Evolutionary conservation across 2,888 invertebrate species (phyloP).

Genomic region (Oligia strigilis): DNA sequence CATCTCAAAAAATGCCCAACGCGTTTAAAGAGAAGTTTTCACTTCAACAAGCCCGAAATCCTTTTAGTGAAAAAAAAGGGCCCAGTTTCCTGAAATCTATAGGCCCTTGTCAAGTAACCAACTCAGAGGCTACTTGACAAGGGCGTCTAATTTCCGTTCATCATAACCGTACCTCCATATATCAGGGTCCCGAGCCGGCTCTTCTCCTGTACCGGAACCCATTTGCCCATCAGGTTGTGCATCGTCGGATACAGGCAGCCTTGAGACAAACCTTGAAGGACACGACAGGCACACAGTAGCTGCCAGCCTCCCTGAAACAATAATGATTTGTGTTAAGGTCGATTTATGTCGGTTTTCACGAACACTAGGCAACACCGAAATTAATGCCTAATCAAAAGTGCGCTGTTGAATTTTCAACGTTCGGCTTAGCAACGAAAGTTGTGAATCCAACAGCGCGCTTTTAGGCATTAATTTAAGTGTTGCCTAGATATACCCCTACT

Average conservation of each 20-base stretch:
- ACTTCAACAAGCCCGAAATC: too few species aligned
- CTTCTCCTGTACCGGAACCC: constrained; percentile 91
- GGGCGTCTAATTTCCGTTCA: constrained; percentile 39
- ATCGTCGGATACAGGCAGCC: constrained; percentile 93
- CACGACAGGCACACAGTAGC: constrained; percentile 92
- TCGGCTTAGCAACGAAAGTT: neutral
- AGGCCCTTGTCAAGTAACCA: too few species aligned
- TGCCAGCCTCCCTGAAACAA: constrained; percentile 90
- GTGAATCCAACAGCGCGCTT: neutral
- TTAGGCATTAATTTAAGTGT: neutral
- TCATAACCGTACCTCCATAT: constrained; percentile 55
- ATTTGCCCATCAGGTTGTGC: constrained; percentile 93
- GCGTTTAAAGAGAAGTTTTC: too few species aligned
- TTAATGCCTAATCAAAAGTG: neutral
- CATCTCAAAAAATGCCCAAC: too few species aligned
- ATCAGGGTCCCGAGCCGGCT: constrained; percentile 67
- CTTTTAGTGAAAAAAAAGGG: too few species aligned
- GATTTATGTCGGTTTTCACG: neutral
- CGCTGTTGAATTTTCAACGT: neutral
- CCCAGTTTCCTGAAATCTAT: neutral
- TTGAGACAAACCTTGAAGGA: constrained; percentile 94
- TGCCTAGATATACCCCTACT: neutral
- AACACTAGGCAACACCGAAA: neutral
- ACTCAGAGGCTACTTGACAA: neutral
- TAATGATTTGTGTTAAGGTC: neutral